Percentiles rank a stretch among this genome's conserved stretches.
Evolutionary conservation across 2,797 vertebrate species (phyloP).

Genomic region (Lacerta bilineata): DNA sequence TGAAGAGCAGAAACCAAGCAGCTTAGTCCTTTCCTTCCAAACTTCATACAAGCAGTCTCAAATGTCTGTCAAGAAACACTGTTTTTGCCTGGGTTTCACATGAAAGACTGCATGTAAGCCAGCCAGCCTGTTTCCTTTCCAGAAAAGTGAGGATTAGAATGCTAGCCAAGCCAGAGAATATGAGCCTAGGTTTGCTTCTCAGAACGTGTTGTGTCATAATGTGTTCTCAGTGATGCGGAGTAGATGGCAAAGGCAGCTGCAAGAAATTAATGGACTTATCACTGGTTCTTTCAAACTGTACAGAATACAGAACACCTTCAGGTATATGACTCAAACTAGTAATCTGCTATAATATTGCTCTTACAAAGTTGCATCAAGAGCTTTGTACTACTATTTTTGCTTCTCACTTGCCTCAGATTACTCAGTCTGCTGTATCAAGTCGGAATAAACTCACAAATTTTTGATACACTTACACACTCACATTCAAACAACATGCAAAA

Average conservation of each 20-base stretch:
- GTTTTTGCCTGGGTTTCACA: background rate
- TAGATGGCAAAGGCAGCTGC: background rate
- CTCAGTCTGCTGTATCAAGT: background rate
- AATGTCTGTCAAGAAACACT: background rate
- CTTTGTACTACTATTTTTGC: background rate
- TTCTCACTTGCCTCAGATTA: background rate
- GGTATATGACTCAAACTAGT: background rate
- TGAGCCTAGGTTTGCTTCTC: background rate
- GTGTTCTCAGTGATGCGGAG: background rate
- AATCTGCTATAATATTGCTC: background rate
- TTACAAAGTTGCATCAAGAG: background rate
- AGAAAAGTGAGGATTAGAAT: background rate
- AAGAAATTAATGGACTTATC: no score
- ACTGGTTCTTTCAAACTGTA: background rate
- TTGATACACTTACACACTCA: background rate
- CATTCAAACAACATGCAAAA: background rate
- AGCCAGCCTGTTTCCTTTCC: background rate
- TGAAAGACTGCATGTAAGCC: background rate
- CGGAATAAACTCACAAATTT: background rate
- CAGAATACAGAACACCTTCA: background rate
- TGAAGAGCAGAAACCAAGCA: background rate
- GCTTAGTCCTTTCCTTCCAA: background rate
- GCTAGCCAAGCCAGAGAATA: background rate
- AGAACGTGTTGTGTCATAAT: background rate
- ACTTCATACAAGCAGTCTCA: background rate